Evolutionary conservation across 2,113 vertebrate genomes (phyloP).

Genomic region (Euleptes europaea): DNA sequence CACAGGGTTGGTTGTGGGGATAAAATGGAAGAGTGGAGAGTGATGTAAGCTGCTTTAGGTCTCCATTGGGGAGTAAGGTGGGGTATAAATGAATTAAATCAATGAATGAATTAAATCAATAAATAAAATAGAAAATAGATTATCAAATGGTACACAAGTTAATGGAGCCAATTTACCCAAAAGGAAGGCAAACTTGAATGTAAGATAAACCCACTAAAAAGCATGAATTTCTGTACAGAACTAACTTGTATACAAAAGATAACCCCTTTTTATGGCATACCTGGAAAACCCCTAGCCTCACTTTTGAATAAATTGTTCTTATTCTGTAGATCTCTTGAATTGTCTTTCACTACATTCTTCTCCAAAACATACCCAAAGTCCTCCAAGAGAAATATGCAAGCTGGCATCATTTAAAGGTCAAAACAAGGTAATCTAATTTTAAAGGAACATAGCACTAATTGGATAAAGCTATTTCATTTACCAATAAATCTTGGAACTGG

Average conservation of each 20-base stretch:
- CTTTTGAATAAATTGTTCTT: neutral
- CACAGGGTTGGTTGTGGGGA: too few species aligned
- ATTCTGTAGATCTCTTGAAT: neutral
- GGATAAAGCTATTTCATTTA: constrained; percentile 2
- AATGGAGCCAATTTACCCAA: too few species aligned
- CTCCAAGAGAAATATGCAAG: neutral
- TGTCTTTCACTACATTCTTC: neutral
- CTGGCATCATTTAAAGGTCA: neutral
- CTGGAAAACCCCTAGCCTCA: too few species aligned
- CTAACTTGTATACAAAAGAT: too few species aligned
- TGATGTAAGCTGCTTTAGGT: too few species aligned
- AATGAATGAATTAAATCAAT: too few species aligned
- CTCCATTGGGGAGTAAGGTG: too few species aligned
- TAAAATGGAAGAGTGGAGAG: too few species aligned
- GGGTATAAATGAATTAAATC: too few species aligned
- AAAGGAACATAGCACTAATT: neutral
- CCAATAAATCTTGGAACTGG: neutral
- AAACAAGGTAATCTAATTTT: constrained; percentile 4
- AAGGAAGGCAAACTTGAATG: too few species aligned
- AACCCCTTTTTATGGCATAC: neutral
- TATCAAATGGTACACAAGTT: neutral
- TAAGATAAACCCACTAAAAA: too few species aligned
- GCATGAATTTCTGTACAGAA: too few species aligned
- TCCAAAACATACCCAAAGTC: neutral
- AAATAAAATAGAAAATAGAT: neutral